Percentiles rank a stretch among this genome's conserved stretches.
These are phyloP conservation scores for Hydrotaea diabolus DNA, from an alignment of 2,888 invertebrate genomes.

Conservation along the genomic window DNA sequence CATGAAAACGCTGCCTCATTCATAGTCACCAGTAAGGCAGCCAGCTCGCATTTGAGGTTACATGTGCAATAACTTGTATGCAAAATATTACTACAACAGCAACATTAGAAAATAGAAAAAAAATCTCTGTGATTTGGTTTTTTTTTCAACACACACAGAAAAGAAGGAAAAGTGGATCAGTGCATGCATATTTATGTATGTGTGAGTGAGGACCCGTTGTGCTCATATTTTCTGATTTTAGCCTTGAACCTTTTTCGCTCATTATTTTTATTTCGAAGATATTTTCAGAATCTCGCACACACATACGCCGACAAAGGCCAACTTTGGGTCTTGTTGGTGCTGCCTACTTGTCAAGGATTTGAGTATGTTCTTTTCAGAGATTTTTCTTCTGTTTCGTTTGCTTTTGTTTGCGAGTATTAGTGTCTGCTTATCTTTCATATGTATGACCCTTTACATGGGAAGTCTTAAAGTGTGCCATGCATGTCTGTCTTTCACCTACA, in stretches of 20 bases:
- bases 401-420: neutral
- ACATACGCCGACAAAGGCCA: neutral
- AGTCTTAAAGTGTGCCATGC: neutral
- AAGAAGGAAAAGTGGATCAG: neutral
- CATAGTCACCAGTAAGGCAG: neutral
- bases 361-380: neutral
- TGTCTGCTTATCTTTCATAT: neutral
- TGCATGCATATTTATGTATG: neutral
- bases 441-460: neutral
- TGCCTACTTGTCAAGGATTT: neutral
- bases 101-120: too few species aligned
- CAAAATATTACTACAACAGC: slow-evolving; percentile 42
- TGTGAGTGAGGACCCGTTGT: neutral
- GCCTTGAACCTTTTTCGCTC: slow-evolving; percentile 33
- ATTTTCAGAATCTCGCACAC: neutral
- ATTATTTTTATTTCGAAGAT: neutral
- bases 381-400: neutral
- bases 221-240: neutral
- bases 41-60: slow-evolving; percentile 37
- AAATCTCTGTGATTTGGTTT: neutral
- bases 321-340: neutral
- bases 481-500: neutral
- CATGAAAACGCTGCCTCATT: neutral
- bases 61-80: slow-evolving; percentile 59
- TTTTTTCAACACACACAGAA: neutral